phyloP scores from a whole-genome alignment of 1,140 invertebrate species.

The Phocides pigmalion region DNA sequence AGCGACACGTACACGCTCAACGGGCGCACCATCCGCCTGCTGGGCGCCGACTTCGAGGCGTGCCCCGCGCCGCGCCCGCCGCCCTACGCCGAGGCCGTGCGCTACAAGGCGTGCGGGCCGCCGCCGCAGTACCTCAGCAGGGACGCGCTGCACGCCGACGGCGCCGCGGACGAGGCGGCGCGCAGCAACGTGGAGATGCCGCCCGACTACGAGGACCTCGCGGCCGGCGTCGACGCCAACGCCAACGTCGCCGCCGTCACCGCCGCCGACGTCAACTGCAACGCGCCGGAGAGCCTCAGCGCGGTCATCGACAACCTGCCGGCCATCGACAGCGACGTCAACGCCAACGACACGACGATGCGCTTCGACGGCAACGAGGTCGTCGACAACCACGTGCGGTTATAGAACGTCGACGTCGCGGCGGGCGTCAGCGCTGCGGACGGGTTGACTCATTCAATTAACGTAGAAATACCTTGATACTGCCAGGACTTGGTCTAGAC shows the following conservation, averaged over 20 bases:
- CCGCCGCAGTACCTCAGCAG: conserved; percentile 84
- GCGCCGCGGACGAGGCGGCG: conserved; percentile 53
- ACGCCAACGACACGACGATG: conserved; percentile 53
- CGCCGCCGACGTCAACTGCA: conserved; percentile 3
- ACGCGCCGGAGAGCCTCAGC: conserved; percentile 48
- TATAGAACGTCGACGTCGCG: not conserved
- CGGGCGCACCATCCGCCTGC: conserved; percentile 68
- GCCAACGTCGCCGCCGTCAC: conserved; percentile 29
- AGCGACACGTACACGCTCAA: conserved; percentile 75
- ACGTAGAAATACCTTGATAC: too few relatives aligned
- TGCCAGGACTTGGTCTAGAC: too few relatives aligned
- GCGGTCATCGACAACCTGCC: conserved; percentile 68
- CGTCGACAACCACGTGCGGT: conserved; percentile 25
- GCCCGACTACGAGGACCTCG: conserved; percentile 65
- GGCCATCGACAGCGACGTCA: conserved; percentile 67
- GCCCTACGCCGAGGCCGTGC: conserved; percentile 84
- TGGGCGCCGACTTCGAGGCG: conserved; percentile 72
- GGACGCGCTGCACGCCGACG: conserved; percentile 59
- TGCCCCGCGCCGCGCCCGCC: conserved; percentile 78
- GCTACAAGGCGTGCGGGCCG: conserved; percentile 80
- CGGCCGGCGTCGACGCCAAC: conserved; percentile 43
- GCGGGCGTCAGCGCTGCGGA: too few relatives aligned
- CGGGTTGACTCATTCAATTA: too few relatives aligned
- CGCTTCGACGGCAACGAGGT: not conserved
- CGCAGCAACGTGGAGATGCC: conserved; percentile 71